Evolutionary conservation across 2,888 invertebrate species (phyloP), one percentile per base, ranked within the genome.

Genomic region (Aethes cnicana): DNA sequence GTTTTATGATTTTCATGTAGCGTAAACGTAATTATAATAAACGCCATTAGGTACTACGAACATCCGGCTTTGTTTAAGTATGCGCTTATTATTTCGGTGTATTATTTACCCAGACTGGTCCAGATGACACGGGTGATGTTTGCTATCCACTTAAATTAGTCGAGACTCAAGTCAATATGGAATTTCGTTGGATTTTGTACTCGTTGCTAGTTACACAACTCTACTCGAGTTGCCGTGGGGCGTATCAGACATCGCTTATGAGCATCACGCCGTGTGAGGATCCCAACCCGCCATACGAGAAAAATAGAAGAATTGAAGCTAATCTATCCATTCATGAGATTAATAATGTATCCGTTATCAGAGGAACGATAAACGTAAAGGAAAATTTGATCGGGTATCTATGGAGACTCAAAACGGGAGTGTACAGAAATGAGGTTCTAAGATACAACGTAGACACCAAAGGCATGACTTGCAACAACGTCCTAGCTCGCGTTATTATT

Each of bases 391-490:
- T 7, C 23, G 43, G 63, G 53, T 61, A 64, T 48, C 61, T 53
- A 28, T 66, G 56, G 60, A 62, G 54, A 12, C 55, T 69, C 8
- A 68, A 61, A 57, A 54, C 63, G 11, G 69, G 66, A 1, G 54
- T 60, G 1, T 55, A 59, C 4, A 63, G 56, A 53, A 30, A 55
- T 3, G 53, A 62, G 0, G 32, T 21, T 3, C 33, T 60, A 5
- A 66, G 54, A 33, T 62, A 64, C 32, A 56, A 56, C 4, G 46
- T 58, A 6, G 56, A 56, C 18, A 69, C 47, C 23, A 62, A 65
- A 41, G 66, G 62, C 16, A 54, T 73, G 47, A 55, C 61, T 0
- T 73, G 73, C 16, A 67, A 60, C 50, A 73, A 66, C 41, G 8
- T 67, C 2, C 58, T 73, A 20, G 64, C 66, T 0, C 64, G 49